These are phyloP conservation scores for Drosophila gunungcola DNA, from an alignment of 1,140 invertebrate species.

Conservation along the genomic window DNA sequence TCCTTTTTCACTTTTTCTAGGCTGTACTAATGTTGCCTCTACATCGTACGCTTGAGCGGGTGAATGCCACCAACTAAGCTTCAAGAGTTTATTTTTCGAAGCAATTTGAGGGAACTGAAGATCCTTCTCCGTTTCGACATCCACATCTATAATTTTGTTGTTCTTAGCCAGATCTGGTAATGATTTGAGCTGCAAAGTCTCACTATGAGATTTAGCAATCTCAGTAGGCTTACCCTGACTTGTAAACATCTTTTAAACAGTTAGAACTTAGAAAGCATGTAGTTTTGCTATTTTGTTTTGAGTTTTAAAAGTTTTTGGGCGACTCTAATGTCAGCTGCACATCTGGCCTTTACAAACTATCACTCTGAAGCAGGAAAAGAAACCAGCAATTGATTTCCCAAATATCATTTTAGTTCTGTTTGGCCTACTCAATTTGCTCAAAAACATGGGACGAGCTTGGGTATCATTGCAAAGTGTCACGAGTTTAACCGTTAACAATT, in stretches of 20 bases:
- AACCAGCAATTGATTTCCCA: neutral
- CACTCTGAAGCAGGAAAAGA: neutral
- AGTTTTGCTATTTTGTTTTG: constrained; percentile 5
- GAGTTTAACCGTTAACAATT: constrained; percentile 1
- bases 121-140: constrained; percentile 6
- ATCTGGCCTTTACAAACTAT: constrained; percentile 1
- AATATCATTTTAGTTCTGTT: constrained; percentile 28
- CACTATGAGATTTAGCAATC: constrained; percentile 15
- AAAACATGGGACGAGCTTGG: neutral
- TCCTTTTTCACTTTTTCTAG: neutral
- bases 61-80: constrained; percentile 77
- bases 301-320: neutral
- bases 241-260: constrained; percentile 33
- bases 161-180: neutral
- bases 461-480: neutral
- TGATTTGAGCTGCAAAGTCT: constrained; percentile 50
- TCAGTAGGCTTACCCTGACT: constrained; percentile 9
- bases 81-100: constrained; percentile 67
- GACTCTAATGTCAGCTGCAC: constrained; percentile 58
- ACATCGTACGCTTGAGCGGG: constrained; percentile 28
- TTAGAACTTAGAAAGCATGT: neutral
- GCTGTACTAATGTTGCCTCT: constrained; percentile 7
- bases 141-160: neutral
- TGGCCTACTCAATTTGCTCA: neutral
- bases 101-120: constrained; percentile 51